These are phyloP conservation scores for Alca torda DNA, from an alignment of 2,797 vertebrate genomes.

Conservation along the genomic window DNA sequence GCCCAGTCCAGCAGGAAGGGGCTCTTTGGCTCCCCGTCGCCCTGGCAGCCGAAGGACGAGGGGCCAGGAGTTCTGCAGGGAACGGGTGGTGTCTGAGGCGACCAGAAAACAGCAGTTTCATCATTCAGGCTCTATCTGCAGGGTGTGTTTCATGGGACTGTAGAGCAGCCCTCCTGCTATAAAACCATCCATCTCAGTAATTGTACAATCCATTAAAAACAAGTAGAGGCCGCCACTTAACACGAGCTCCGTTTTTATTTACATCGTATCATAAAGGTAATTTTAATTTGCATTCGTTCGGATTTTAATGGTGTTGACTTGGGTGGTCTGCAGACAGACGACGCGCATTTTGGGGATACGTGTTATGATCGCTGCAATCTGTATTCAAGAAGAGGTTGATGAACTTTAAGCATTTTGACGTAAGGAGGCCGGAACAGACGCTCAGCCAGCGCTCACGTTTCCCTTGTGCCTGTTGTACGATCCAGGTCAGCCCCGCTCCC, in stretches of 20 bases:
- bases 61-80: neutral
- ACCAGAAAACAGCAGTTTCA: neutral
- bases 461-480: accelerated
- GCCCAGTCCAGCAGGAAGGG: accelerated
- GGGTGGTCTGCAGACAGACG: neutral
- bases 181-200: neutral
- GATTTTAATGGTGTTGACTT: neutral
- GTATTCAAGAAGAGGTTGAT: neutral
- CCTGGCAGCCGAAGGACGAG: too few relatives aligned
- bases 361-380: neutral
- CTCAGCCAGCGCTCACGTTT: accelerated
- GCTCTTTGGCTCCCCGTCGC: accelerated
- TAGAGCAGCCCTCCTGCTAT: neutral
- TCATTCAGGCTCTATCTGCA: neutral
- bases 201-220: neutral
- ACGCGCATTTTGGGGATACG: accelerated
- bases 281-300: neutral
- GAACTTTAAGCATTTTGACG: accelerated
- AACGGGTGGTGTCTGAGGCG: neutral
- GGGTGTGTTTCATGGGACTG: neutral
- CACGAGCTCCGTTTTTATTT: neutral
- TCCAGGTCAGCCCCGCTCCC: neutral
- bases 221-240: neutral
- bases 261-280: neutral
- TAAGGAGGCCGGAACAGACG: neutral